phyloP scores from a whole-genome alignment of 2,797 vertebrate species.

The Acanthurus tractus region DNA sequence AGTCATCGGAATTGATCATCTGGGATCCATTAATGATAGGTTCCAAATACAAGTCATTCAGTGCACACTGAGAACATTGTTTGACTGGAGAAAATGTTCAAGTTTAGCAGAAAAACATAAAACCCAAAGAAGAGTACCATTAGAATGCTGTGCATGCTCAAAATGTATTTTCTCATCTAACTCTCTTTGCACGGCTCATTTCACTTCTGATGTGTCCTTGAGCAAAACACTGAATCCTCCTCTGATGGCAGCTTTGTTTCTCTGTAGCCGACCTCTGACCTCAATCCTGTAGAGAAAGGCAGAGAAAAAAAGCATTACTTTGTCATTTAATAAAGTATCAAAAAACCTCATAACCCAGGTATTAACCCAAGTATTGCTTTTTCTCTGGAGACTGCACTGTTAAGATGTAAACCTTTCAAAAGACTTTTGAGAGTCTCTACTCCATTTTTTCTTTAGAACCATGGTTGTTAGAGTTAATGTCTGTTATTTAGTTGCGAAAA shows the following conservation, averaged over 20 bases:
- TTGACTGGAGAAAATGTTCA: neutral
- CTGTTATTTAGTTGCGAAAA: neutral
- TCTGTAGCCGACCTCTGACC: constrained; percentile 22
- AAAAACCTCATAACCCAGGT: constrained; percentile 14
- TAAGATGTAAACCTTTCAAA: neutral
- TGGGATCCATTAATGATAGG: neutral
- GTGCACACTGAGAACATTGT: neutral
- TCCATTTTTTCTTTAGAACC: neutral
- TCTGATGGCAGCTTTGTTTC: constrained; percentile 14
- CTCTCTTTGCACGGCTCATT: neutral
- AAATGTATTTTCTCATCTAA: constrained; percentile 8
- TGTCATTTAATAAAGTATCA: constrained; percentile 23
- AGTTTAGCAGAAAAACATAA: neutral
- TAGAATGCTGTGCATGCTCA: constrained; percentile 8
- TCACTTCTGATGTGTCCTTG: constrained; percentile 37
- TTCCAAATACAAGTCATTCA: neutral
- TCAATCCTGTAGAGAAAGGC: neutral
- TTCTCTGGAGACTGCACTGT: constrained; percentile 5
- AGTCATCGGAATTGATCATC: neutral
- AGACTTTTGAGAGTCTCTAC: neutral
- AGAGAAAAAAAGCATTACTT: neutral
- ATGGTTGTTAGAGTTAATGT: neutral
- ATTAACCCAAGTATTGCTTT: constrained; percentile 20
- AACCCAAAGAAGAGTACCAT: constrained; percentile 9
- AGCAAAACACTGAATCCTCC: constrained; percentile 26